Evolutionary conservation across 2,113 vertebrate genomes (phyloP), one percentile per base, ranked within the genome.

Genomic region (Sylvietta virens): DNA sequence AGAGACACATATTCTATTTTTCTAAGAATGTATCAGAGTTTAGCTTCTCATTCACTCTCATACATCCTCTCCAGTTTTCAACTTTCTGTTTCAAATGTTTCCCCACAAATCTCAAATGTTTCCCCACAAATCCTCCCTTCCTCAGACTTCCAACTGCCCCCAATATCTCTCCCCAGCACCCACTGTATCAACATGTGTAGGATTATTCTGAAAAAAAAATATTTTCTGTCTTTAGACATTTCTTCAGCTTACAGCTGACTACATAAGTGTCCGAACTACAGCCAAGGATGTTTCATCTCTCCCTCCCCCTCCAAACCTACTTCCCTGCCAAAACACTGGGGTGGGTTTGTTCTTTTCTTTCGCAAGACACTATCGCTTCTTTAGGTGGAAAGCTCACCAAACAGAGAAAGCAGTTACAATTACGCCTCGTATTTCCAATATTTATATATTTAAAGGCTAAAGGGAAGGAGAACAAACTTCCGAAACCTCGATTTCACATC

Each of bases 11-110:
- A 9, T 15, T 54, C 13, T 57, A 4, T 16, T 84, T 67, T 81
- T 16, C 16, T 61, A 60, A 82, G 7, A 39, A 15, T 0, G 0
- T 18, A 54, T 20, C 30, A 62, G 15, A 81, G 10, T 45, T n/a
- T 22, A 56, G 22, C 28, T 73, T 83, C 58, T 35, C 47, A 31
- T 58, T 58, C 47, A 45, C 8, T 58, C 13, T 39, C 8, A 1
- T 4, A 58, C 35, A 14, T 37, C 27, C 40, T 81, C 44, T 37
- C 6, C 13, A 64, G 4, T 62, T 45, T 57, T 35, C 15, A 54
- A 31, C 6, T 44, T 72, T n/a, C 26, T 7, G 18, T 58, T 71
- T 48, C 27, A 82, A 40, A n/a, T 15, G 8, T 26, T 69, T 65
- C 33, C 28, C 64, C 48, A 47, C 12, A 82, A 37, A 57, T 19